Percentiles rank a stretch among this genome's conserved stretches.
Evolutionary conservation across 2,888 invertebrate genomes (phyloP).

Genomic region (Ornithoptera alexandrae): DNA sequence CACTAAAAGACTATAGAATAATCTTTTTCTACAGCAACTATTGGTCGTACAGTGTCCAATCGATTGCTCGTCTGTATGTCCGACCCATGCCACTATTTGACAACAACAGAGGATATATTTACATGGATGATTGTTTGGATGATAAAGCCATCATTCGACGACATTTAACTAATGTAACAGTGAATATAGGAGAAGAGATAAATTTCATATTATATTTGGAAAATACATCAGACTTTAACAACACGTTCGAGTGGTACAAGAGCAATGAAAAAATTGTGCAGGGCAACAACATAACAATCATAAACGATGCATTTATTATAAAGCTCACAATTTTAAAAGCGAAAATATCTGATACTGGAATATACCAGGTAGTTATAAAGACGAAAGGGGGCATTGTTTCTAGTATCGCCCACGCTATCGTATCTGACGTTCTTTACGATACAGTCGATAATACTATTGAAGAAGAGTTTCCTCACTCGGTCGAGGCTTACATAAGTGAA

Average conservation of each 20-base stretch:
- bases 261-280: slow-evolving; percentile 34
- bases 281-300: slow-evolving; percentile 34
- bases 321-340: slow-evolving; percentile 36
- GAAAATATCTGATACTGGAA: slow-evolving; percentile 39
- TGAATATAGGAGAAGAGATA: slow-evolving; percentile 35
- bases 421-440: slow-evolving; percentile 29
- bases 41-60: too few relatives aligned
- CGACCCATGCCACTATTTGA: slow-evolving; percentile 25
- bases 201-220: slow-evolving; percentile 36
- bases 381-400: slow-evolving; percentile 36
- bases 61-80: slow-evolving; percentile 36
- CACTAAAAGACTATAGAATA: too few relatives aligned
- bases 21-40: too few relatives aligned
- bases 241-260: slow-evolving; percentile 41
- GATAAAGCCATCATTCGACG: slow-evolving; percentile 28
- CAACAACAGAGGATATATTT: slow-evolving; percentile 28
- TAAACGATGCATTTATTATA: slow-evolving; percentile 29
- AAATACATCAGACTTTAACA: slow-evolving; percentile 1
- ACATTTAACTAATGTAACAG: slow-evolving; percentile 36
- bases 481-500: slow-evolving; percentile 38
- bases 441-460: slow-evolving; percentile 30
- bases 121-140: slow-evolving; percentile 22
- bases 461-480: slow-evolving; percentile 38
- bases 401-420: slow-evolving; percentile 40
- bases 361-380: slow-evolving; percentile 41